Base-by-base conservation (phyloP, 2,888 invertebrate genomes). In the Eupithecia abbreviata region DNA sequence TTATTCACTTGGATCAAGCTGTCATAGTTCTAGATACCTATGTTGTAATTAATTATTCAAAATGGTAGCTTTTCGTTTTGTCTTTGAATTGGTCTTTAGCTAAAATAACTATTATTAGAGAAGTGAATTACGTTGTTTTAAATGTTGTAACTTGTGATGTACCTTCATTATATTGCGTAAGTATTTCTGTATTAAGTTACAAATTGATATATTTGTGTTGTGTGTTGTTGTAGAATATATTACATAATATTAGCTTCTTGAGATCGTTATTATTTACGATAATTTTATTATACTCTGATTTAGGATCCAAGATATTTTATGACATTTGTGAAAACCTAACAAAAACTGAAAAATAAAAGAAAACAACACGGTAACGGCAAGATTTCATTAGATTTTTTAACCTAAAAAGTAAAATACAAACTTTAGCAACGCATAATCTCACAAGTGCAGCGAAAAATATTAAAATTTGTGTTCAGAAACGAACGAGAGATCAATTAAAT, bases 71-170 rank as follows among this genome's bases (percentile, higher is more conserved):
- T 18, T 62, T 30, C 62, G 3, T 10, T 55, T 58, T 58, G 18
- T 62, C 30, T 10, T 62, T 30, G 12, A 30, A 62, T 12, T 62
- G 10, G 12, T 30, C 62, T 62, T 62, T 2, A 68, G 42, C 18
- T 58, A n/a, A 51, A 58, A 42, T 45, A 71, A 66, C 62, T 18
- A 67, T 62, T 45, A 42, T 58, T 74, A 69, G 42, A 45, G 43
- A 69, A 43, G 42, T 68, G 15, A 71, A 67, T 51, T 73, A 68
- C 72, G 70, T 78, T 78, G 76, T 78, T 74, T 78, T 79, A n/a
- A 78, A 78, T 80, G 80, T 75, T 75, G 75, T 77, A 70, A 67
- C 43, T 80, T 78, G 79, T 78, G 71, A 73, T 71, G 71, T 75
- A 72, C 65, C 68, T 55, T 47, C 10, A 67, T 55, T 73, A 55